Base-by-base conservation (phyloP, 2,888 invertebrate genomes). In the Athrips mouffetella region DNA sequence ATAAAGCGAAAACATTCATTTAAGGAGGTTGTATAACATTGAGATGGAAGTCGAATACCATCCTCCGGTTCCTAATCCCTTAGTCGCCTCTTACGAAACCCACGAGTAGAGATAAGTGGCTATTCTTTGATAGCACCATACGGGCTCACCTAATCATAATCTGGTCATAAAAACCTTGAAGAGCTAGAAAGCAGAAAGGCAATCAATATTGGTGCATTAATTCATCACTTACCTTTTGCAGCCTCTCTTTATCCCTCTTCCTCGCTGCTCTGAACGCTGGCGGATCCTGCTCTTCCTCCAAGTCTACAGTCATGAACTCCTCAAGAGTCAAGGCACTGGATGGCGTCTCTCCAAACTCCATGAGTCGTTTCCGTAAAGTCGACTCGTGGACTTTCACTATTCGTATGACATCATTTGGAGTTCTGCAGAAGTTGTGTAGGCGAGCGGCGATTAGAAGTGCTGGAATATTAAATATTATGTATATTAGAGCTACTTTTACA, bases 261-360 rank as follows among this genome's bases (percentile, higher is more conserved):
- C 98, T 91, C 0, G 97, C 96, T 1, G 94, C 94, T 76, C 96
- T 96, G 73, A 97, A 99, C 1, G 97, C 95, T 0, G 98, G 98
- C 6, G 98, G 97, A 37, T 98, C 98, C 76, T 97, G 96, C 68
- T 98, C 98, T 62, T 97, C 96, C 73, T 98, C 98, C 59, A 99
- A 85, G 74, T 99, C 98, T 0, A 99, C 96, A 0, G 94, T 95
- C 93, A 98, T 95, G 74, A 99, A 99, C 86, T 99, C 98, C 62
- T 99, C 98, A 20, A 98, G 88, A 0, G 99, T 98, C 46, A 99
- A 86, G 6, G 94, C 93, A 68, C 98, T 97, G 8, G 98, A 97
- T 0, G 99, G 98, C 0, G 99, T 99, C 62, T 97, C 97, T 0
- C 97, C 97, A 77, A 99, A 99, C 85, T 99, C 99, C 21, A 94